A percentile compares a stretch with the other conserved stretches of the same genome.
Conservation (phyloP, 2,113 vertebrate species). For the Cyanocitta stelleri region DNA sequence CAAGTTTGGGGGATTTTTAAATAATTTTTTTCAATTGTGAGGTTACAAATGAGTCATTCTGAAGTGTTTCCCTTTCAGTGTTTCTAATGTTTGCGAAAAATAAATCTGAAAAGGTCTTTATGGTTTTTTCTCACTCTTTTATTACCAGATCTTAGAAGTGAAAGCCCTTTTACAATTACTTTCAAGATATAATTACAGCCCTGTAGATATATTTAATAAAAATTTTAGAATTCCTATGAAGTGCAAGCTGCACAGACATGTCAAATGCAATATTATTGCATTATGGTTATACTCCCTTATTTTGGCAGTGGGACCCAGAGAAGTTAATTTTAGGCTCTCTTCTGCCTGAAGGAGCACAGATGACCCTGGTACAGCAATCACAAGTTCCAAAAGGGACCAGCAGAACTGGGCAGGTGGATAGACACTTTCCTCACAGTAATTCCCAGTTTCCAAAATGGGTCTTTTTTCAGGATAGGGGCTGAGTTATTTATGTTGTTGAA, state of each 20-base stretch:
- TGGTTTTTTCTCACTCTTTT: not conserved
- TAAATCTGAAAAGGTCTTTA: not conserved
- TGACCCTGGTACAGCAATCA: not conserved
- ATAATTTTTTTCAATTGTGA: conserved; percentile 44
- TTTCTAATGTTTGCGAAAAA: conserved; percentile 8
- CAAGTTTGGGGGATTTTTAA: conserved; percentile 7
- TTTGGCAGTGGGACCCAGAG: not conserved
- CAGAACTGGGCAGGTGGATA: not conserved
- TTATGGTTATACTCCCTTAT: not conserved
- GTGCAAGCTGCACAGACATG: not conserved
- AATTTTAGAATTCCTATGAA: not conserved
- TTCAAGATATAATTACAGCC: not conserved
- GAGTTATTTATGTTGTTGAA: not conserved
- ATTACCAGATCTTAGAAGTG: not conserved
- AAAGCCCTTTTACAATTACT: not conserved
- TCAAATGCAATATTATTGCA: not conserved
- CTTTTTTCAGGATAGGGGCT: not conserved
- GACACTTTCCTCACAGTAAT: not conserved
- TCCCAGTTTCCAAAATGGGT: not conserved
- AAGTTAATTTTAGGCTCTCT: not conserved
- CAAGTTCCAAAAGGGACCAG: not conserved
- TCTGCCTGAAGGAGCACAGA: not conserved
- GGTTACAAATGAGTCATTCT: conserved; percentile 24
- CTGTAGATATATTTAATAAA: not conserved
- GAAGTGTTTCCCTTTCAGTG: conserved; percentile 12